A percentile compares a stretch with the other conserved stretches of the same genome.
Conservation (phyloP, 2,888 invertebrate genomes). For the Mactromeris polynyma region DNA sequence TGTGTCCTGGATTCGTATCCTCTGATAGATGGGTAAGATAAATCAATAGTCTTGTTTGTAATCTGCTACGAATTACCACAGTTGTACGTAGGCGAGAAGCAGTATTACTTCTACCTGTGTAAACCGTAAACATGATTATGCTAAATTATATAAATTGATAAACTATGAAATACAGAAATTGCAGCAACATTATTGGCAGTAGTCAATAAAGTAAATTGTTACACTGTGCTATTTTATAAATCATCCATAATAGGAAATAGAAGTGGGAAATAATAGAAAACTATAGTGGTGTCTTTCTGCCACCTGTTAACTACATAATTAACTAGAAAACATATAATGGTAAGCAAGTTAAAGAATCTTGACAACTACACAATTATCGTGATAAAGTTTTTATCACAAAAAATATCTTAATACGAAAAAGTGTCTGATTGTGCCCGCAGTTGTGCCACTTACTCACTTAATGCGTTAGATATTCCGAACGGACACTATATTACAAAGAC, state of each 20-base stretch:
- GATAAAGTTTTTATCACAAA: not conserved
- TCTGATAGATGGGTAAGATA: constrained; percentile 52
- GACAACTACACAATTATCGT: not conserved
- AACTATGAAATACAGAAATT: no score
- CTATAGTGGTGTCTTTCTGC: no score
- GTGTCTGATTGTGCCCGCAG: not conserved
- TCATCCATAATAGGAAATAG: no score
- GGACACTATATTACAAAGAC: not conserved
- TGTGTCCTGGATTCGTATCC: constrained; percentile 50
- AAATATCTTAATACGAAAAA: not conserved
- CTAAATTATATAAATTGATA: not conserved
- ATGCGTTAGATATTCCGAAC: not conserved
- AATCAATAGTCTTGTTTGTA: not conserved
- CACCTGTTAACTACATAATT: no score
- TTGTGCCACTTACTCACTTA: not conserved
- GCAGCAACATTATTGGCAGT: no score
- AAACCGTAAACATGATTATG: not conserved
- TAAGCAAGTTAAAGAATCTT: no score
- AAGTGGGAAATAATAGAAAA: no score
- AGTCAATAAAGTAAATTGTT: no score
- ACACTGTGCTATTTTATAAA: no score
- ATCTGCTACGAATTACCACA: not conserved
- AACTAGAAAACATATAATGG: not conserved
- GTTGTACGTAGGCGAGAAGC: not conserved
- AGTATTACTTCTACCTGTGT: not conserved